Evolutionary conservation across 2,797 vertebrate species (phyloP).

Genomic region (Chaetophractus vellerosus): DNA sequence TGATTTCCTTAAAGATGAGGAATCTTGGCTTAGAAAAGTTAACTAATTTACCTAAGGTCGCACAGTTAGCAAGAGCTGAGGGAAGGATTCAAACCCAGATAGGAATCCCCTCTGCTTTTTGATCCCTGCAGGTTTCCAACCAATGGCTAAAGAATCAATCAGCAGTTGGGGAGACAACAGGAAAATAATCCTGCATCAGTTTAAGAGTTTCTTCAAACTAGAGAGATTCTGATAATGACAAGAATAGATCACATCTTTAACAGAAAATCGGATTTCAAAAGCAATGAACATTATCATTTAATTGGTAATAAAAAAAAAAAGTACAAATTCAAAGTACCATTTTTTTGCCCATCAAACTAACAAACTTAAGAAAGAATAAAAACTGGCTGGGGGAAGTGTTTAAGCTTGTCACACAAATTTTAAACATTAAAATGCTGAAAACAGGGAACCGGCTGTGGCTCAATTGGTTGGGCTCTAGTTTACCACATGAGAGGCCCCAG

Average conservation of each 20-base stretch:
- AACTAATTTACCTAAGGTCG: no score
- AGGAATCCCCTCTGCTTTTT: not conserved
- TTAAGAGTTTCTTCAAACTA: not conserved
- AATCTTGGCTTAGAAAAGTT: no score
- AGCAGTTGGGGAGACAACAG: not conserved
- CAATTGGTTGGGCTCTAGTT: no score
- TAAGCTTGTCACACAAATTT: not conserved
- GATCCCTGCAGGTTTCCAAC: not conserved
- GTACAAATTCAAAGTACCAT: not conserved
- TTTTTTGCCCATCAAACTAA: not conserved
- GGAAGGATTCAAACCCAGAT: not conserved
- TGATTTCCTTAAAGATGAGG: no score
- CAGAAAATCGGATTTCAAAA: not conserved
- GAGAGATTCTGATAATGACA: not conserved
- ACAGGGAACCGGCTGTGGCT: no score
- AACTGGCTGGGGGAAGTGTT: not conserved
- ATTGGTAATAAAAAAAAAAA: not conserved
- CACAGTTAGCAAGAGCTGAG: not conserved
- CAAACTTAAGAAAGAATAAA: not conserved
- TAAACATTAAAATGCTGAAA: not conserved
- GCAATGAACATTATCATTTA: not conserved
- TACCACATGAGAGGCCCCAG: no score
- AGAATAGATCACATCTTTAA: not conserved
- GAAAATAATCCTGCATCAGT: not conserved
- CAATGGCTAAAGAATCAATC: not conserved